Evolutionary conservation across 2,888 invertebrate genomes (phyloP).

Genomic region (Tenthredo livida): DNA sequence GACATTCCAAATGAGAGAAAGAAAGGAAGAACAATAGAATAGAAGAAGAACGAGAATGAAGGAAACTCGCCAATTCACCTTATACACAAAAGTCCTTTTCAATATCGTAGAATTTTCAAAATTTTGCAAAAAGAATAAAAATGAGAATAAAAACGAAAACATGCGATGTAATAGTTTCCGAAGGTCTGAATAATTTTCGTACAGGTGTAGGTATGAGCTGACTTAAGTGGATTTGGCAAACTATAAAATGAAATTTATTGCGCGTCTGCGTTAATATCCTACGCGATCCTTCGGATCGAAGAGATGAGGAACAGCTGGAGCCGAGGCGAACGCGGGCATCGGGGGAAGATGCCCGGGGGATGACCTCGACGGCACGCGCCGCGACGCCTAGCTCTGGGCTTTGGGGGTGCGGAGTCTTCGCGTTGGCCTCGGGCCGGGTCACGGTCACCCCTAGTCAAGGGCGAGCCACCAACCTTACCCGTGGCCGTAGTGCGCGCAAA

Average conservation of each 20-base stretch:
- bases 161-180: neutral
- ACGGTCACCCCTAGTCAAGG: constrained; percentile 68
- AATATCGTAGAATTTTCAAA: constrained; percentile 48
- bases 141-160: neutral
- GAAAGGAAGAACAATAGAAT: neutral
- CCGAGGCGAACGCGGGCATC: neutral
- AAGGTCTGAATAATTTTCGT: neutral
- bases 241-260: neutral
- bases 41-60: neutral
- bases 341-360: constrained; percentile 52
- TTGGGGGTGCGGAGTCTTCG: constrained; percentile 59
- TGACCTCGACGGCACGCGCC: constrained; percentile 62
- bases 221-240: neutral
- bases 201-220: neutral
- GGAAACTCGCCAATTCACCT: neutral
- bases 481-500: constrained; percentile 2
- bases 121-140: neutral
- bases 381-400: constrained; percentile 51
- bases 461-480: constrained; percentile 59
- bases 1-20: neutral
- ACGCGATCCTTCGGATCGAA: neutral
- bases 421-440: constrained; percentile 64
- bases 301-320: constrained; percentile 6
- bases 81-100: neutral
- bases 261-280: neutral